Evolutionary conservation across 2,888 invertebrate species (phyloP).

Genomic region (Zaprionus obscuricornis): DNA sequence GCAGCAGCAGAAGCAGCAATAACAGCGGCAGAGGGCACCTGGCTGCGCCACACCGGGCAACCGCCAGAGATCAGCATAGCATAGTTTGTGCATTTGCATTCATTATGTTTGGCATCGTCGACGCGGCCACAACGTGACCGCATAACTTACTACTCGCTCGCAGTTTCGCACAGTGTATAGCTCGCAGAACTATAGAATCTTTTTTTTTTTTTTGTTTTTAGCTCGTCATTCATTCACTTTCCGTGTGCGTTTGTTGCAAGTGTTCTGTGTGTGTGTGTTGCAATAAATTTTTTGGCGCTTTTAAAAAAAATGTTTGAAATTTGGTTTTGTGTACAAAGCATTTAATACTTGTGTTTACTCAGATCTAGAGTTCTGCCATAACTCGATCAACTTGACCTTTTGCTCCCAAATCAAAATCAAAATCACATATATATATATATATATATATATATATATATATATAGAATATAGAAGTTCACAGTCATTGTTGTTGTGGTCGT

Average conservation of each 20-base stretch:
- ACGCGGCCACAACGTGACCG: slow-evolving; percentile 65
- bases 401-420: slow-evolving; percentile 29
- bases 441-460: background rate
- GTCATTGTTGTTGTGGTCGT: no score
- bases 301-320: slow-evolving; percentile 62
- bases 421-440: slow-evolving; percentile 5
- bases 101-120: slow-evolving; percentile 77
- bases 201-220: slow-evolving; percentile 35
- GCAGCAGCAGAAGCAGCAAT: background rate
- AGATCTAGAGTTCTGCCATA: slow-evolving; percentile 39
- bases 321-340: slow-evolving; percentile 67
- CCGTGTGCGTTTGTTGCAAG: slow-evolving; percentile 5
- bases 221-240: slow-evolving; percentile 48
- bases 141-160: slow-evolving; percentile 32
- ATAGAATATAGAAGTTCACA: slow-evolving; percentile 1
- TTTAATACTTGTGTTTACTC: slow-evolving; percentile 56
- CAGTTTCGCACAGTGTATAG: slow-evolving; percentile 12
- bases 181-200: slow-evolving; percentile 19
- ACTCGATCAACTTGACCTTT: slow-evolving; percentile 71
- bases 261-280: slow-evolving; percentile 32
- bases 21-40: slow-evolving; percentile 37
- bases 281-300: slow-evolving; percentile 39
- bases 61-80: slow-evolving; percentile 61
- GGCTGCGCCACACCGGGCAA: slow-evolving; percentile 49
- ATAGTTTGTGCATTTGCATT: slow-evolving; percentile 70